Base-by-base conservation (phyloP, 2,888 invertebrate species). In the Melolontha melolontha region DNA sequence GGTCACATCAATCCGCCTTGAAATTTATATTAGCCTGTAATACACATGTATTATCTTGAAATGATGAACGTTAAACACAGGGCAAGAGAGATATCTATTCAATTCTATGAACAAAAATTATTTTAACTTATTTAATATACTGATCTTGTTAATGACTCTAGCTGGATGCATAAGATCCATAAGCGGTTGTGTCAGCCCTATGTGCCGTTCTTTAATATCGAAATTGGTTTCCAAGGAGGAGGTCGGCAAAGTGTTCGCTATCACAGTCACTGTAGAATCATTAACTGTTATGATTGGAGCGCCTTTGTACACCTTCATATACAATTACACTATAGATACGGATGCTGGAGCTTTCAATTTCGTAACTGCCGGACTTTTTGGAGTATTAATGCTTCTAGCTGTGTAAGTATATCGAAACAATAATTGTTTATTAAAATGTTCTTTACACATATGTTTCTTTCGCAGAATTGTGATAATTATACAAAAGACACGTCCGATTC, bases 241-340 rank as follows among this genome's bases (percentile, higher is more conserved):
- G 73, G 83, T 88, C 6, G 87, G 87, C 77, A 83, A 84, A 82
- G 86, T 91, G 27, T 92, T 91, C 78, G 88, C 92, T 0, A 81
- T 92, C 64, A 87, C 90, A 77, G 87, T 90, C 34, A 87, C 89
- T 2, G 77, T 90, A 29, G 92, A 92, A 82, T 88, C 90, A 12
- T 74, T 88, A 47, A 85, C 87, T 17, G 90, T 90, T 0, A 82
- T 92, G 59, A 74, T 88, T 1, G 85, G 90, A 0, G 86, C 89
- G 0, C 85, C 90, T 0, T 71, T 92, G 0, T 93, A 89, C 79
- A 89, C 88, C 29, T 79, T 87, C 0, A 79, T 92, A 16, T 93
- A 92, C 75, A 85, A 86, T 55, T 75, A 77, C 5, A 90, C 90
- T 0, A 79, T 90, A 34, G 74, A 80, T 0, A 82, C 79, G 0